Percentiles rank a stretch among this genome's conserved stretches.
Conservation (phyloP, 2,888 invertebrate genomes). For the Chalcosyrphus nemorum region DNA sequence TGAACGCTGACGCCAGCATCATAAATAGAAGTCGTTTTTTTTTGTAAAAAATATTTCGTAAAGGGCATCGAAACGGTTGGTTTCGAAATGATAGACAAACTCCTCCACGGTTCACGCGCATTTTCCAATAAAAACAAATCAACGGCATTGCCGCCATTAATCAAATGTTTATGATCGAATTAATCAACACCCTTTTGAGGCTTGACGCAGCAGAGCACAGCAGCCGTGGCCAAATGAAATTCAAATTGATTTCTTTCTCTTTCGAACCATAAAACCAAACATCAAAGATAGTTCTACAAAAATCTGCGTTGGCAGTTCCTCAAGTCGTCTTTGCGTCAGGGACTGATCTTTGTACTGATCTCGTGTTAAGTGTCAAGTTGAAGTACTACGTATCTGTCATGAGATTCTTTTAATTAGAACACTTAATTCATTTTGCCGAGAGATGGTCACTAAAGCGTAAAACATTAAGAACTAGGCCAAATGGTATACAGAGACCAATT, state of each 20-base stretch:
- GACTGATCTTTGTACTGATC: slow-evolving; percentile 8
- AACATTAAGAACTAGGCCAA: slow-evolving; percentile 3
- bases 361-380: slow-evolving; percentile 66
- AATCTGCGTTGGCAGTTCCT: not conserved
- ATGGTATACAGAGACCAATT: not conserved
- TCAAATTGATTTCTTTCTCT: slow-evolving; percentile 27
- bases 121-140: not conserved
- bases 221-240: slow-evolving; percentile 20
- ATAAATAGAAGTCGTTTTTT: slow-evolving; percentile 10
- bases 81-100: not conserved
- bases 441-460: not conserved
- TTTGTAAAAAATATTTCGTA: not conserved
- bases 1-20: slow-evolving; percentile 14
- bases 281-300: slow-evolving; percentile 8
- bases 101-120: not conserved
- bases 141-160: slow-evolving; percentile 21
- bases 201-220: not conserved
- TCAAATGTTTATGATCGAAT: slow-evolving; percentile 39
- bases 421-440: slow-evolving; percentile 6
- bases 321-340: not conserved
- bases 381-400: slow-evolving; percentile 61
- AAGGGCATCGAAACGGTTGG: not conserved
- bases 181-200: slow-evolving; percentile 39
- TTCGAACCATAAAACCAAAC: not conserved
- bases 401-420: slow-evolving; percentile 47